Evolutionary conservation across 2,113 vertebrate species (phyloP), one percentile per base, ranked within the genome.

Genomic region (Semnopithecus entellus): DNA sequence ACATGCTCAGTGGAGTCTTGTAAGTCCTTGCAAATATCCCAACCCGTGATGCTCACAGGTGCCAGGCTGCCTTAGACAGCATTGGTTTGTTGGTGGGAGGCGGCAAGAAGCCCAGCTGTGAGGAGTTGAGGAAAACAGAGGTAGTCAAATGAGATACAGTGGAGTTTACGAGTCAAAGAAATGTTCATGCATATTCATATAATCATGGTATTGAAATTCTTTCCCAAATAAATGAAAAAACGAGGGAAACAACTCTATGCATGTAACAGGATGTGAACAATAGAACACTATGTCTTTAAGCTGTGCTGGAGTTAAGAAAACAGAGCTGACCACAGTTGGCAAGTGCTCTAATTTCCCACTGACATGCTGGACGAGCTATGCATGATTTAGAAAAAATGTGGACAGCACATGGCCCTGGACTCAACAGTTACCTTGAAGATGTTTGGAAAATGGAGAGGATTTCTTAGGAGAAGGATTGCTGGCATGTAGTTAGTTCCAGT

Each of bases 1-100:
- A 6, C 43, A 1, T 1, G 2, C 64, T 30, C 1, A 3, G 5
- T 30, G 32, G 27, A 38, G 16, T 11, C 5, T 7, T 11, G 2
- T 1, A 66, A 16, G 23, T 11, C 8, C 5, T 18, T 35, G 14
- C 35, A 55, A 8, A 1, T 32, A 43, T 20, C 35, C 5, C 13
- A 40, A 32, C 30, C 2, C 30, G 1, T 38, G 22, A 25, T 17
- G 11, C 13, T 2, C 3, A 4, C 22, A 9, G 17, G 32, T 88
- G 2, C 27, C 57, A 16, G 2, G 10, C 68, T 3, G n/a, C 35
- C 25, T 30, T 40, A 25, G 4, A 57, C 35, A 57, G 55, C 57
- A 30, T 55, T 25, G 38, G 12, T 22, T 27, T 27, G 5, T 2
- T 43, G 32, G 18, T 59, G 30, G 30, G 27, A 59, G 3, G 48